A percentile compares a stretch with the other conserved stretches of the same genome.
phyloP scores from a whole-genome alignment of 2,113 vertebrate species.

The Rhagologus leucostigma region DNA sequence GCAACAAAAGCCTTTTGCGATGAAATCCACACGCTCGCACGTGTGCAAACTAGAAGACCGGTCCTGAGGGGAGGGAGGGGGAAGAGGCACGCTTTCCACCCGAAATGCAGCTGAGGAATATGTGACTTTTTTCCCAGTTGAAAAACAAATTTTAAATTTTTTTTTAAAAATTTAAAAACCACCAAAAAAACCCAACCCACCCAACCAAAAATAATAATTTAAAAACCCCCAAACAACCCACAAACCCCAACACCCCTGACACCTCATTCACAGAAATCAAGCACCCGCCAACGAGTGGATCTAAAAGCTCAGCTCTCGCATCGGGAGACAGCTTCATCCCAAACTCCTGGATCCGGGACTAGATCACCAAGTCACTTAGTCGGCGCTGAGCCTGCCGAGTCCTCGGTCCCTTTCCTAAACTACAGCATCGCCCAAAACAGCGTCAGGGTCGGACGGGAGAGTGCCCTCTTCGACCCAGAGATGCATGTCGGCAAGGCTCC shows the following conservation, averaged over 20 bases:
- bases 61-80: neutral
- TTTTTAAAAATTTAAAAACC: neutral
- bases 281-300: neutral
- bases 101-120: neutral
- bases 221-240: neutral
- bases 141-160: too few relatives aligned
- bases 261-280: neutral
- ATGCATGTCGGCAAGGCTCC: neutral
- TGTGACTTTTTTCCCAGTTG: neutral
- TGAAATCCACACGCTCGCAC: neutral
- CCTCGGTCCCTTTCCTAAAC: neutral
- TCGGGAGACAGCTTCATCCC: neutral
- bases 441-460: neutral
- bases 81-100: neutral
- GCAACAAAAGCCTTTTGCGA: neutral
- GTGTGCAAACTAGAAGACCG: neutral
- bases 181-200: neutral
- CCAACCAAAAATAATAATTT: neutral
- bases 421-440: neutral
- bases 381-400: neutral
- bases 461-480: neutral
- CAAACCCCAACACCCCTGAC: neutral
- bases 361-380: neutral
- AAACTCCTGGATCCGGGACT: neutral
- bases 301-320: neutral